These are phyloP conservation scores for Xyrauchen texanus DNA, from an alignment of 2,113 vertebrate species.

Conservation along the genomic window DNA sequence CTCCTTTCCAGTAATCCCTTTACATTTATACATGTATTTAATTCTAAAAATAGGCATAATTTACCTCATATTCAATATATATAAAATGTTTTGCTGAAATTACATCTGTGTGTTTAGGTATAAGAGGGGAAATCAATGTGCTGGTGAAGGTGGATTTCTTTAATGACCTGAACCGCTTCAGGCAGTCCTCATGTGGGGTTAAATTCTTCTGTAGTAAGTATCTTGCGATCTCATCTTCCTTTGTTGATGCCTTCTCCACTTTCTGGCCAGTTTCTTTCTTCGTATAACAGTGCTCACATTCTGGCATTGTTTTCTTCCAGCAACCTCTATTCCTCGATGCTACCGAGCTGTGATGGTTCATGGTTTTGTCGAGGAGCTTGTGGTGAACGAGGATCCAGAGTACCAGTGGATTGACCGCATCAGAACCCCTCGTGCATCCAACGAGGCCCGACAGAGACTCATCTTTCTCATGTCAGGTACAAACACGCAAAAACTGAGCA, in stretches of 20 bases:
- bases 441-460: conserved; percentile 94
- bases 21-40: too few species aligned
- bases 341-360: conserved; percentile 91
- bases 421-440: conserved; percentile 93
- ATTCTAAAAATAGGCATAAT: too few species aligned
- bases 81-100: not conserved
- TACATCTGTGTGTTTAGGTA: conserved; percentile 77
- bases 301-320: conserved; percentile 62
- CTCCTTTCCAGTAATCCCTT: too few species aligned
- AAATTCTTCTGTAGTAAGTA: conserved; percentile 99
- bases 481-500: not conserved
- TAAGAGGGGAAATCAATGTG: conserved; percentile 95
- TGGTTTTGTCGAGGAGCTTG: conserved; percentile 97
- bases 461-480: conserved; percentile 98
- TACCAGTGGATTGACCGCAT: conserved; percentile 99
- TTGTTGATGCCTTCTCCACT: not conserved
- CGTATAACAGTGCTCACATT: too few species aligned
- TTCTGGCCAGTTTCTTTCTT: not conserved
- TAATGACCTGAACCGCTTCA: conserved; percentile 95
- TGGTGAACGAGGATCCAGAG: conserved; percentile 97
- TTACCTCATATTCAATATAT: too few species aligned
- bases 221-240: not conserved
- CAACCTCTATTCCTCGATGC: conserved; percentile 90
- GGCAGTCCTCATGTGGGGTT: conserved; percentile 96
- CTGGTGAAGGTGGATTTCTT: conserved; percentile 98